Evolutionary conservation across 1,140 invertebrate genomes (phyloP).

Genomic region (Oryctes rhinoceros): DNA sequence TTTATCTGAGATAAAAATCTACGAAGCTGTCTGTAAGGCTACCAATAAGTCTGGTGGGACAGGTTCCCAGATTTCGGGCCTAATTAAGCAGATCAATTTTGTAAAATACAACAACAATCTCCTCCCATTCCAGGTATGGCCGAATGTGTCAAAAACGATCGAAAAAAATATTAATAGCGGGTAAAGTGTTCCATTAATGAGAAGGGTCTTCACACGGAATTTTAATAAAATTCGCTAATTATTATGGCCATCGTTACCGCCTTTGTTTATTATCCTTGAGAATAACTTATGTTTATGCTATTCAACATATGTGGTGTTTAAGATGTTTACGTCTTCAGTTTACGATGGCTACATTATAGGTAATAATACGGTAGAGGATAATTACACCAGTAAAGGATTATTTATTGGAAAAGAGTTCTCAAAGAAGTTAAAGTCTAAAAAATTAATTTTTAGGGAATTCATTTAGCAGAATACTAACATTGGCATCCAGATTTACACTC

Average conservation of each 20-base stretch:
- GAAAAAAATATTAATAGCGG: not conserved
- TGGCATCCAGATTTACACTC: not conserved
- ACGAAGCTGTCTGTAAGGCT: not conserved
- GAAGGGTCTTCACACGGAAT: not conserved
- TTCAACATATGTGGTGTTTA: not conserved
- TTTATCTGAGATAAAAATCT: constrained; percentile 12
- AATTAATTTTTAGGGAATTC: not conserved
- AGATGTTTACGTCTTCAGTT: not conserved
- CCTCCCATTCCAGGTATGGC: not conserved
- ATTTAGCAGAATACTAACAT: too few relatives aligned
- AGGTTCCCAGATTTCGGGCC: not conserved
- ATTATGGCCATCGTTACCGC: not conserved
- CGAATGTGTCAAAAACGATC: constrained; percentile 8
- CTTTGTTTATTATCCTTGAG: not conserved
- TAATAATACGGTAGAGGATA: not conserved
- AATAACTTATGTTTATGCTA: not conserved
- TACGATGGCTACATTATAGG: not conserved
- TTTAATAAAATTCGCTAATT: constrained; percentile 23
- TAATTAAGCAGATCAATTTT: constrained; percentile 5
- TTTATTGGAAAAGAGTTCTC: not conserved
- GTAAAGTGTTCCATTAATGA: constrained; percentile 18
- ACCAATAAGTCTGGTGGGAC: not conserved
- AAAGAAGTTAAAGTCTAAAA: not conserved
- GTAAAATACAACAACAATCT: constrained; percentile 1
- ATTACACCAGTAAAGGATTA: not conserved